Evolutionary conservation across 2,888 invertebrate genomes (phyloP).

Genomic region (Cryptosula pallasiana): DNA sequence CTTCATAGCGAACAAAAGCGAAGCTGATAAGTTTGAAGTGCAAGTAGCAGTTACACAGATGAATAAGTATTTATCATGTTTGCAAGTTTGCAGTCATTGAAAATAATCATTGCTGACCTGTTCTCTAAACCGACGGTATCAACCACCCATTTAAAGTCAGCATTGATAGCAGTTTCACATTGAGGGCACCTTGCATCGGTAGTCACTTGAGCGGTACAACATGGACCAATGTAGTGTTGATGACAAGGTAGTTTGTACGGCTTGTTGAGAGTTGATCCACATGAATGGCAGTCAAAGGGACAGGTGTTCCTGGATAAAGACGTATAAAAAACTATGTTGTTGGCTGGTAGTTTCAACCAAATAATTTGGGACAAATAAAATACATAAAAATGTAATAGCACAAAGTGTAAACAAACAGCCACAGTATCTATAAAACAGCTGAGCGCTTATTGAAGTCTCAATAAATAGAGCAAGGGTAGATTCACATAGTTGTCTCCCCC

Average conservation of each 20-base stretch:
- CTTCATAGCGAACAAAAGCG: too few species aligned
- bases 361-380: too few species aligned
- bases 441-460: too few species aligned
- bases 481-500: too few species aligned
- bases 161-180: neutral
- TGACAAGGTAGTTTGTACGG: slow-evolving; percentile 11
- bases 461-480: too few species aligned
- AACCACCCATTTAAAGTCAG: neutral
- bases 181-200: neutral
- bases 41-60: too few species aligned
- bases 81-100: neutral
- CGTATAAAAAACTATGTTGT: too few species aligned
- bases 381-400: too few species aligned
- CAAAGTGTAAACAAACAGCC: too few species aligned
- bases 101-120: neutral
- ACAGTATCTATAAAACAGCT: too few species aligned
- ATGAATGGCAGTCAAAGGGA: neutral
- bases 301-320: neutral
- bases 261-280: neutral
- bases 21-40: too few species aligned
- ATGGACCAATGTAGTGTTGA: neutral
- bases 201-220: neutral
- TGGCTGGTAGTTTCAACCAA: too few species aligned
- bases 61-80: neutral
- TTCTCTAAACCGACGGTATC: slow-evolving; percentile 3